phyloP scores from a whole-genome alignment of 2,888 invertebrate genomes.

The Mythimna pallens region DNA sequence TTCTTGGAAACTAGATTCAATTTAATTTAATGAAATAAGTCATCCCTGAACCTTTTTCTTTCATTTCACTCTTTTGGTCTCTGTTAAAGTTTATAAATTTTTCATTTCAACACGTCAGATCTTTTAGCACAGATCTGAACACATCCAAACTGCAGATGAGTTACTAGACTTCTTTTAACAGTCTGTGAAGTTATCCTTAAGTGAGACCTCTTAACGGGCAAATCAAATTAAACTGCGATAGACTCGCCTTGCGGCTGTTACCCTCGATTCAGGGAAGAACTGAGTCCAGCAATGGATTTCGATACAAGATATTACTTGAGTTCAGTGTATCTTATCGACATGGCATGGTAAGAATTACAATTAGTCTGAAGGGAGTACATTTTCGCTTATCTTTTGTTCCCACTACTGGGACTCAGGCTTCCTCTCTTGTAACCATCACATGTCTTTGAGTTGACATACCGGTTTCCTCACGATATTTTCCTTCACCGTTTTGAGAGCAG shows the following conservation, averaged over 20 bases:
- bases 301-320: neutral
- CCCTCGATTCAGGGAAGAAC: neutral
- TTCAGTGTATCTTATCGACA: neutral
- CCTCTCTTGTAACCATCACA: too few species aligned
- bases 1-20: constrained; percentile 32
- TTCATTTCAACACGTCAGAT: constrained; percentile 18
- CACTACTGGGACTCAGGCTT: too few species aligned
- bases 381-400: too few species aligned
- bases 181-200: neutral
- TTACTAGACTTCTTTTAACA: constrained; percentile 14
- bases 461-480: too few species aligned
- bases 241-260: neutral
- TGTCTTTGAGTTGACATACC: too few species aligned
- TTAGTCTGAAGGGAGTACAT: neutral
- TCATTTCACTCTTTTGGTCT: constrained; percentile 38
- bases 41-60: constrained; percentile 29
- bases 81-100: constrained; percentile 7
- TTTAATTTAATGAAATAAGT: constrained; percentile 31
- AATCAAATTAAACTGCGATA: constrained; percentile 34
- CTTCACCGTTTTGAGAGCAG: too few species aligned
- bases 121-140: neutral
- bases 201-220: constrained; percentile 17
- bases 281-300: constrained; percentile 3
- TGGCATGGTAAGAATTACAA: neutral
- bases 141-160: constrained; percentile 4